Base-by-base conservation (phyloP, 1,140 invertebrate species). In the Camponotus vicinus region DNA sequence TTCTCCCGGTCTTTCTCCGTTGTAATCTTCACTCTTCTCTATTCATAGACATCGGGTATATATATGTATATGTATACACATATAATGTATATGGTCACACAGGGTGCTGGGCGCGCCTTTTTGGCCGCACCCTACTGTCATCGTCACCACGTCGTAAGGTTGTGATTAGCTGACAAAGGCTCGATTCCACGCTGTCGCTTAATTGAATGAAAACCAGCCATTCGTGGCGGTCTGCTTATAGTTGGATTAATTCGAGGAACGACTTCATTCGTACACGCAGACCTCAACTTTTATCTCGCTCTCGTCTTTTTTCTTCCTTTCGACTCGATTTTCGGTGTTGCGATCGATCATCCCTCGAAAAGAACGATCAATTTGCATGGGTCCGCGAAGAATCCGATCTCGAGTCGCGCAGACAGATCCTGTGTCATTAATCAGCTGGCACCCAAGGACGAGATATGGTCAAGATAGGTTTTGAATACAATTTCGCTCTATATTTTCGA, bases 51-150 rank as follows among this genome's bases (percentile, higher is more conserved):
- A 11, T 1, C 18, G 34, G 66, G 40, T 21, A 52, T 21, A 2
- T 69, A 37, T 37, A 18, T 37, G 6, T 61, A 9, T 59, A 75
- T 27, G 15, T 40, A n/a, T 4, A 37, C 37, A 37, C 6, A 37
- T 66, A 55, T 42, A 27, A 9, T 49, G 4, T 79, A 79, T 34
- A 69, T 34, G 45, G 64, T 55, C 49, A 52, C 49, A 5, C 42
- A 82, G 90, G 90, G 88, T 88, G 82, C 21, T 59, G 55, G 91
- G 86, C 91, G 79, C 91, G 87, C 91, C 91, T 90, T 89, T 83
- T 78, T 7, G 67, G 88, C 91, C 91, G 90, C 92, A 86, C 92
- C 92, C 91, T 91, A 21, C 69, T 79, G 77, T 89, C 90, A 82
- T 86, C 84, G 59, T 42, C 61, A 55, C 64, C 18, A 61, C 49